Conservation (phyloP, 2,888 invertebrate species). For the Prosapia bicincta region DNA sequence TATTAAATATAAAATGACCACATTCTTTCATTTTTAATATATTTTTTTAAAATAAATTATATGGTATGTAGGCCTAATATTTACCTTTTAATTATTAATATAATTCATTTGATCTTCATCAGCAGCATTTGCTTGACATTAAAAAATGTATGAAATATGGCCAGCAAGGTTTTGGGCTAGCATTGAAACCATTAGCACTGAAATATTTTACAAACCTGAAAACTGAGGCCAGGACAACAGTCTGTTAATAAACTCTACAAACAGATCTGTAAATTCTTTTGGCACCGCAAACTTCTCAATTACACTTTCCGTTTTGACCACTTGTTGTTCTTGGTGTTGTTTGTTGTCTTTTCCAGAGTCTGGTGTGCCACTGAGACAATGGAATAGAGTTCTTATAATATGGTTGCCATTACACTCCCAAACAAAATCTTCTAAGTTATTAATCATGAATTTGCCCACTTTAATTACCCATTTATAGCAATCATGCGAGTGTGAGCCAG, state of each 20-base stretch:
- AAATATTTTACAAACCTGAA: conserved; percentile 36
- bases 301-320: conserved; percentile 36
- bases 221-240: conserved; percentile 75
- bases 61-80: no score
- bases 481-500: not conserved
- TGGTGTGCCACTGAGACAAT: conserved; percentile 64
- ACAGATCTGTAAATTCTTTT: conserved; percentile 57
- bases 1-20: no score
- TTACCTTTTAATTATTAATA: no score
- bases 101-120: no score
- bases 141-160: no score
- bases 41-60: no score
- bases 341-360: conserved; percentile 38
- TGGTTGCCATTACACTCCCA: conserved; percentile 76
- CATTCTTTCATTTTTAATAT: no score
- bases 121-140: no score
- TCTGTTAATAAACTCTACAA: conserved; percentile 59
- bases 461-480: conserved; percentile 66
- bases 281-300: conserved; percentile 50
- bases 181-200: not conserved
- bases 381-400: conserved; percentile 67
- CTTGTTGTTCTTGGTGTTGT: conserved; percentile 28
- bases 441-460: conserved; percentile 69
- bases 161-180: no score
- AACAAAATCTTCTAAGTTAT: conserved; percentile 81